Base-by-base conservation (phyloP, 2,113 vertebrate species). In the Heterotilapia buettikoferi region DNA sequence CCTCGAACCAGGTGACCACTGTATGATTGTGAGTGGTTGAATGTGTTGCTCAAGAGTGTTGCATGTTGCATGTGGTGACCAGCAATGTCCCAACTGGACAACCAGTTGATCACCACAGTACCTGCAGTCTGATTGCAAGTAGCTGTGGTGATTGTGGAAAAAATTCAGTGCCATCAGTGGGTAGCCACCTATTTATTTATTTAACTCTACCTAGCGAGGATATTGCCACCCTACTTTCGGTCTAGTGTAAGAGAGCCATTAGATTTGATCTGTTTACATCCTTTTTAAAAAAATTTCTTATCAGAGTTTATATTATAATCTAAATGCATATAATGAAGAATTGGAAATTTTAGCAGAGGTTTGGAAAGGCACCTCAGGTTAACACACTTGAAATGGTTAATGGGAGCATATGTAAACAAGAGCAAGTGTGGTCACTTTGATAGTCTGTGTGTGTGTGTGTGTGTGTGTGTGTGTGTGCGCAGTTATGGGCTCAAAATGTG, bases 341-440 rank as follows among this genome's bases (percentile, higher is more conserved):
- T 6, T 45, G 40, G 21, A 0, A 26, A 45, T 18, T 73, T 45
- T 26, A 11, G 13, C 21, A 73, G 68, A 45, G 21, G 68, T 45
- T 40, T 45, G 38, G 40, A 45, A 73, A 45, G 36, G 5, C 6
- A 73, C 0, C 21, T 45, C 12, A 47, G 40, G 21, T 29, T 45
- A 29, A 76, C 24, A 47, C 68, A 29, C 68, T 76, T 47, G 13
- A 43, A 40, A 73, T 0, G 13, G 21, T 73, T 45, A 47, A 73
- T 73, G 68, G 38, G 14, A 2, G 5, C 68, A 73, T 3, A 73
- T 73, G 8, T 73, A 73, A 71, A 71, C 38, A 76, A 18, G 81
- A 76, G 84, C 56, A 56, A 73, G 33, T 66, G 79, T 84, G 81
- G n/a, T 84, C 50, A 63, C 90, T 91, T 91, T 92, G 88, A 87